A percentile compares a stretch with the other conserved stretches of the same genome.
These are phyloP conservation scores for Arrhopalites spinosus DNA, from an alignment of 2,888 invertebrate species.

Conservation along the genomic window DNA sequence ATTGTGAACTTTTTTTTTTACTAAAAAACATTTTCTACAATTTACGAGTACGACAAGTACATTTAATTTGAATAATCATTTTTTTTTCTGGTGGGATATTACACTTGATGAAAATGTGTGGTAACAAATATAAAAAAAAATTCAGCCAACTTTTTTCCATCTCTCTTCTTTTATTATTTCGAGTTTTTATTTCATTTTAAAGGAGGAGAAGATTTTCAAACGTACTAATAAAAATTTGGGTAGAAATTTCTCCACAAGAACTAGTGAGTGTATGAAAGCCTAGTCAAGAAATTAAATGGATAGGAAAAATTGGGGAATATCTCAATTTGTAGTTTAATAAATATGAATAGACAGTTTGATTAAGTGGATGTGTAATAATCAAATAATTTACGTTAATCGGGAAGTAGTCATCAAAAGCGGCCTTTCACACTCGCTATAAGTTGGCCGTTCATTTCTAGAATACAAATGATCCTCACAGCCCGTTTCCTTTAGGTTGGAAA, in stretches of 20 bases:
- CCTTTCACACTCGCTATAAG: constrained; percentile 15
- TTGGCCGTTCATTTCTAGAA: constrained; percentile 17
- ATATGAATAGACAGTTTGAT: constrained; percentile 31
- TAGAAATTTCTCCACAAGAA: too few relatives aligned
- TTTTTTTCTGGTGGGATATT: too few relatives aligned
- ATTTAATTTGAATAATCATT: not conserved
- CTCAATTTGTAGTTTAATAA: constrained; percentile 18
- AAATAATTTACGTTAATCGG: constrained; percentile 29
- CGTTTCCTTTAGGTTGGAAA: not conserved
- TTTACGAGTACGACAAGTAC: constrained; percentile 2
- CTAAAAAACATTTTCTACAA: not conserved
- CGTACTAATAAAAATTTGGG: too few relatives aligned
- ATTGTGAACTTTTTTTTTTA: not conserved
- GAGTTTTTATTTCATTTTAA: too few relatives aligned
- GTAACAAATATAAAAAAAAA: too few relatives aligned
- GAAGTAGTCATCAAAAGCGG: constrained; percentile 8
- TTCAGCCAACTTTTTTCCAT: too few relatives aligned
- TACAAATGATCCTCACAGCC: constrained; percentile 13
- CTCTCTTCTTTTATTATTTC: too few relatives aligned
- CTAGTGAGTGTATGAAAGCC: too few relatives aligned
- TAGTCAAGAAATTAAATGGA: too few relatives aligned
- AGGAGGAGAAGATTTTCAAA: too few relatives aligned
- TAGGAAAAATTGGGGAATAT: not conserved
- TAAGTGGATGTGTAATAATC: constrained; percentile 26
- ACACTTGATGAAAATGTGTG: too few relatives aligned